phyloP scores from a whole-genome alignment of 2,888 invertebrate species.

The Sminthurinus aureus region DNA sequence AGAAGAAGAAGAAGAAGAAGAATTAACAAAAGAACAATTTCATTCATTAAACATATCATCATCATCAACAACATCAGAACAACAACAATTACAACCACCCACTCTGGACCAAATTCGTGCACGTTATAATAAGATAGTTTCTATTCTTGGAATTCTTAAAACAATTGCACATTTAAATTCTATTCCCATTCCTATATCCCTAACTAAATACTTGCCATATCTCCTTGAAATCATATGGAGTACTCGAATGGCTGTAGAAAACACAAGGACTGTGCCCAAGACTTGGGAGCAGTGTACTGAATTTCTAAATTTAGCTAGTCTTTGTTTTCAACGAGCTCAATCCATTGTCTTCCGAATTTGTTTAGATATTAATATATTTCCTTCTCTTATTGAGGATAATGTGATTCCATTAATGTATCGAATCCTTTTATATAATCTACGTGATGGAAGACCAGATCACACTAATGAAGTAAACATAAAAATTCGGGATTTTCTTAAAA shows the following conservation, averaged over 20 bases:
- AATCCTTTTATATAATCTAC: conserved; percentile 32
- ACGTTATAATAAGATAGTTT: conserved; percentile 26
- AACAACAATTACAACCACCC: neutral
- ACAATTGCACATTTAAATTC: conserved; percentile 24
- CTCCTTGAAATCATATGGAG: conserved; percentile 38
- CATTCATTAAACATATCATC: neutral
- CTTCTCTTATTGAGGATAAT: conserved; percentile 14
- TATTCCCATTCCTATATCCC: conserved; percentile 2
- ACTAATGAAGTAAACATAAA: neutral
- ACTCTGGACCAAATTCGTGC: neutral
- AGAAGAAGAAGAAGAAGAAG: neutral
- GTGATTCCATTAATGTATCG: conserved; percentile 31
- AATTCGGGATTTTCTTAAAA: conserved; percentile 15
- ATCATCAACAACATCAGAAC: neutral
- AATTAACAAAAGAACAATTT: neutral
- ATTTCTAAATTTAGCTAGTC: neutral
- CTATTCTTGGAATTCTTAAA: conserved; percentile 32
- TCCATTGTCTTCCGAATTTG: conserved; percentile 29
- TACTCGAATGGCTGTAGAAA: conserved; percentile 29
- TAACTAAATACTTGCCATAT: conserved; percentile 32
- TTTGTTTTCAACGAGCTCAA: conserved; percentile 35
- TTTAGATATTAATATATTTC: conserved; percentile 31
- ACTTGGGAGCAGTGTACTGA: conserved; percentile 14
- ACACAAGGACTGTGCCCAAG: neutral
- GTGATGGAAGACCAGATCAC: neutral